Evolutionary conservation across 2,113 vertebrate genomes (phyloP).

Genomic region (Egretta garzetta): DNA sequence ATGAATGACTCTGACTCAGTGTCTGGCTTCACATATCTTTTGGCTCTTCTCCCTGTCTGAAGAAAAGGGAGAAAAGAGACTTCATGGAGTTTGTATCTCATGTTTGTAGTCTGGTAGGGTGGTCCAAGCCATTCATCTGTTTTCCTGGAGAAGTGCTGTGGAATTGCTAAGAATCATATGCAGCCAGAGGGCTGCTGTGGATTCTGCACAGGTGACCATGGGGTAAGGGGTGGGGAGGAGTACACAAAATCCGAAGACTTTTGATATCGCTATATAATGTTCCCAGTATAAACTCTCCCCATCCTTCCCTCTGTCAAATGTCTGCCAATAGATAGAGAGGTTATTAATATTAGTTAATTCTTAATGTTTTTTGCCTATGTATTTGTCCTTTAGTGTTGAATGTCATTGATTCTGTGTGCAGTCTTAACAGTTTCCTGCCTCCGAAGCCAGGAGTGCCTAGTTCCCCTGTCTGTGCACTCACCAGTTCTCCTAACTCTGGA

Average conservation of each 20-base stretch:
- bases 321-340: not conserved
- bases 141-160: not conserved
- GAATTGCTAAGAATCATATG: not conserved
- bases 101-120: not conserved
- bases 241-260: not conserved
- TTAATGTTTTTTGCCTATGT: not conserved
- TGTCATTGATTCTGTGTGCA: not conserved
- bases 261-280: not conserved
- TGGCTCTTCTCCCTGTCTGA: not conserved
- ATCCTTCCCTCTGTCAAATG: not conserved
- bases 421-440: not conserved
- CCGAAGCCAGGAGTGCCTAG: not conserved
- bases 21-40: not conserved
- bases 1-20: not conserved
- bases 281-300: not conserved
- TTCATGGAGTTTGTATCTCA: not conserved
- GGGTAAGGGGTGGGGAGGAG: not conserved
- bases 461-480: not conserved
- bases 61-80: not conserved
- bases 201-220: not conserved
- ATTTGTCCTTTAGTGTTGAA: not conserved
- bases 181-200: not conserved
- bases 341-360: not conserved
- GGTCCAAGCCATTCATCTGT: not conserved
- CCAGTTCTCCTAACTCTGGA: not conserved